Base-by-base conservation (phyloP, 2,113 vertebrate genomes). In the Neodontobutis hainanensis region DNA sequence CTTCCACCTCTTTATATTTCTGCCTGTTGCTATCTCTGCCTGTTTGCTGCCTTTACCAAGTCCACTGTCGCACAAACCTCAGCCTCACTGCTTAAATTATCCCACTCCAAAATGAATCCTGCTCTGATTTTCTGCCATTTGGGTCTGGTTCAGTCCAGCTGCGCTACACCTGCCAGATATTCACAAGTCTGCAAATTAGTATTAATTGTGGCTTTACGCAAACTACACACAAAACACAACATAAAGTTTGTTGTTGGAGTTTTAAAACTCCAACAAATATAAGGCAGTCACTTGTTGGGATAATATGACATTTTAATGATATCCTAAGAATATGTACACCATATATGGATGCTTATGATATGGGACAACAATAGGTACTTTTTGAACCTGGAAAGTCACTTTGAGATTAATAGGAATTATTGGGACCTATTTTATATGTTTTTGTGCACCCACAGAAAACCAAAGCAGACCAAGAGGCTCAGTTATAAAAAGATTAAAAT, bases 31-130 rank as follows among this genome's bases (percentile, higher is more conserved):
- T 68, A 46, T 82, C 63, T 58, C 51, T 50, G 15, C 65, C 78
- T 72, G 58, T 73, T 70, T 62, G 36, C 19, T 50, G 66, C 59
- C 70, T 79, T 73, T 51, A 72, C 78, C 51, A 72, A 58, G 61
- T 52, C 56, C 50, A 48, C 68, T 72, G 65, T 72, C 61, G 57
- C 56, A 50, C 47, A 53, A 65, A 49, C 55, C 78, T 68, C 64
- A 73, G 70, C 59, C 72, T 73, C 48, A 65, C 51, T 35, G 65
- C 63, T 72, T 38, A 60, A 14, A 76, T 79, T 61, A 71, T 75
- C 61, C 51, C 73, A 51, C 70, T 75, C 51, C 70, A 80, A 3
- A 59, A 42, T 50, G 43, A 51, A 65, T 83, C 55, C 48, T 38
- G 9, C 10, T 38, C 14, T 52, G 51, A 55, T 68, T 80, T 78